A percentile compares a stretch with the other conserved stretches of the same genome.
Conservation (phyloP, 2,888 invertebrate species). For the Sicus ferrugineus region DNA sequence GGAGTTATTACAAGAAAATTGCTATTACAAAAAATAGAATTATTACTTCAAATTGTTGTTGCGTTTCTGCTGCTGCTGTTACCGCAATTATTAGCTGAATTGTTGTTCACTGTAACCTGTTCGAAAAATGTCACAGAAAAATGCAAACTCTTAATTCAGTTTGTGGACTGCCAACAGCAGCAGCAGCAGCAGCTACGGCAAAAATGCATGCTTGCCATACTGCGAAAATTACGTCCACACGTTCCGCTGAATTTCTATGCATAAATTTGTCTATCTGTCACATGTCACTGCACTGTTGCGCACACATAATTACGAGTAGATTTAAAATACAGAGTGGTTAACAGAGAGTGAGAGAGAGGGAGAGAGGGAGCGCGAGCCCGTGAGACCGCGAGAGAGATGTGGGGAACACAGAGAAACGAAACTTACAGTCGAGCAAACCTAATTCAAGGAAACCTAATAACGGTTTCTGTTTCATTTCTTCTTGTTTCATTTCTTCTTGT, state of each 20-base stretch:
- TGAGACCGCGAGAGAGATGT: too few relatives aligned
- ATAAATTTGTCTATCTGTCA: conserved; percentile 30
- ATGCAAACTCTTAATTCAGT: conserved; percentile 32
- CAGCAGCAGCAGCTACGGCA: conserved; percentile 11
- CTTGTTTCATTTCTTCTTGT: not conserved
- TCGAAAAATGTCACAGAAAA: conserved; percentile 50
- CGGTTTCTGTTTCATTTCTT: too few relatives aligned
- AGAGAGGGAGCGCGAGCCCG: too few relatives aligned
- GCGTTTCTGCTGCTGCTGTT: not conserved
- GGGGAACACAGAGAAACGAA: not conserved
- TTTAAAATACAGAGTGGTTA: conserved; percentile 23
- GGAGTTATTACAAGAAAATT: too few relatives aligned
- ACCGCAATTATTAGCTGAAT: not conserved
- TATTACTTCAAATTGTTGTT: too few relatives aligned
- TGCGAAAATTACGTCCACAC: not conserved
- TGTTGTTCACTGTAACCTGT: conserved; percentile 42
- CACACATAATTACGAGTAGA: conserved; percentile 29
- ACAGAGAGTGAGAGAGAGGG: too few relatives aligned
- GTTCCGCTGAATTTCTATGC: not conserved
- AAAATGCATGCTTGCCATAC: conserved; percentile 27
- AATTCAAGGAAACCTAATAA: too few relatives aligned
- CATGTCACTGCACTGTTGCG: conserved; percentile 21
- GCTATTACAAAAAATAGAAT: too few relatives aligned
- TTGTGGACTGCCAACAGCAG: conserved; percentile 11
- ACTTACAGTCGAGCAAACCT: not conserved